Percentiles rank a stretch among this genome's conserved stretches.
Conservation (phyloP, 2,888 invertebrate genomes). For the Calliscelio sp. region DNA sequence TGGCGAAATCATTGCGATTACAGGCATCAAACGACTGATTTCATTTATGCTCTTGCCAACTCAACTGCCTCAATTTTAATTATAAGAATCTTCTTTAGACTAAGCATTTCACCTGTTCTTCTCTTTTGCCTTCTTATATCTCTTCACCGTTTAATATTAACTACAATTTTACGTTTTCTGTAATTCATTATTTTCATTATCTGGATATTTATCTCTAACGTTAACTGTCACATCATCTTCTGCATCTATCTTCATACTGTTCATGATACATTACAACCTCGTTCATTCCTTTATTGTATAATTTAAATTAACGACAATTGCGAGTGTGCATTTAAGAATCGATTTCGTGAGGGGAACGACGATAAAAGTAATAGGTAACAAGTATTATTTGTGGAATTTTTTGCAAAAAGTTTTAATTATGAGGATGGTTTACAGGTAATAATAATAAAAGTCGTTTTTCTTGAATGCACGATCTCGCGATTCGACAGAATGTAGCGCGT, state of each 20-base stretch:
- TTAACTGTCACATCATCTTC: slow-evolving; percentile 31
- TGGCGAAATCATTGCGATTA: slow-evolving; percentile 45
- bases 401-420: background rate
- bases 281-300: slow-evolving; percentile 38
- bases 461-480: slow-evolving; percentile 25
- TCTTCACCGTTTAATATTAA: slow-evolving; percentile 14
- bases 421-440: background rate
- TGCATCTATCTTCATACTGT: slow-evolving; percentile 19
- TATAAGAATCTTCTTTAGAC: slow-evolving; percentile 78
- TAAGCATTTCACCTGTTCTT: slow-evolving; percentile 65
- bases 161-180: slow-evolving; percentile 24
- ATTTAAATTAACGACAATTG: slow-evolving; percentile 56
- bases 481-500: slow-evolving; percentile 43
- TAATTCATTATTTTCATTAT: slow-evolving; percentile 38
- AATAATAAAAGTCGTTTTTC: slow-evolving; percentile 11
- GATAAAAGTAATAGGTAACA: background rate
- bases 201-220: slow-evolving; percentile 51
- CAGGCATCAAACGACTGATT: slow-evolving; percentile 81
- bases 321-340: slow-evolving; percentile 33
- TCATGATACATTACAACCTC: slow-evolving; percentile 29
- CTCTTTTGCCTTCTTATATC: slow-evolving; percentile 21
- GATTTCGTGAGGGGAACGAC: background rate
- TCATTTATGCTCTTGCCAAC: slow-evolving; percentile 84
- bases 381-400: background rate
- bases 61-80: slow-evolving; percentile 85